These are phyloP conservation scores for Piprites chloris DNA, from an alignment of 2,113 vertebrate genomes.

Conservation along the genomic window DNA sequence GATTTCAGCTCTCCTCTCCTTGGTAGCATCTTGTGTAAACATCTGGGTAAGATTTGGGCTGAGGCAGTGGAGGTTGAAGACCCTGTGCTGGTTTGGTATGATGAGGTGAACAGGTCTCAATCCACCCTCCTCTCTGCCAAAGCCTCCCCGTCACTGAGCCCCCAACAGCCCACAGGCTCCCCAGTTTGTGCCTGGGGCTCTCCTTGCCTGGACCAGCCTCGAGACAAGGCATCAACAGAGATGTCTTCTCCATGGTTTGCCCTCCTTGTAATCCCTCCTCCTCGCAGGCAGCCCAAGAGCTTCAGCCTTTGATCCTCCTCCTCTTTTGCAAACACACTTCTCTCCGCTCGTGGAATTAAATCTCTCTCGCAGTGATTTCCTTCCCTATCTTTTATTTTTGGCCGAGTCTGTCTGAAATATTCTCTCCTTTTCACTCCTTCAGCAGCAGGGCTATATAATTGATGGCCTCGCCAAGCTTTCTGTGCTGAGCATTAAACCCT, in stretches of 20 bases:
- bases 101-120: not conserved
- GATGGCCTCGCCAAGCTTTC: constrained; percentile 69
- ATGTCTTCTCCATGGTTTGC: not conserved
- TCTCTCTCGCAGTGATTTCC: constrained; percentile 55
- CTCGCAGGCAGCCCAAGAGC: not conserved
- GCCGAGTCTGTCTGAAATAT: constrained; percentile 62
- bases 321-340: constrained; percentile 47
- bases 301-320: constrained; percentile 25
- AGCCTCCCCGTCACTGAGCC: not conserved
- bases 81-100: rapidly evolving
- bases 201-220: not conserved
- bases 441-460: constrained; percentile 68
- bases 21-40: not conserved
- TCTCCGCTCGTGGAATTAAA: constrained; percentile 44
- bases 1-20: not conserved
- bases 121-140: not conserved
- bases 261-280: not conserved
- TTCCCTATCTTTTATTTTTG: constrained; percentile 62
- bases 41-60: not conserved
- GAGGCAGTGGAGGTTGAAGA: not conserved
- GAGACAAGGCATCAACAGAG: not conserved
- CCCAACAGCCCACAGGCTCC: rapidly evolving
- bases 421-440: constrained; percentile 42
- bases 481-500: constrained; percentile 62
- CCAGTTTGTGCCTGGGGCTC: rapidly evolving